phyloP scores from a whole-genome alignment of 2,888 invertebrate genomes.

The Euspilapteryx auroguttella region DNA sequence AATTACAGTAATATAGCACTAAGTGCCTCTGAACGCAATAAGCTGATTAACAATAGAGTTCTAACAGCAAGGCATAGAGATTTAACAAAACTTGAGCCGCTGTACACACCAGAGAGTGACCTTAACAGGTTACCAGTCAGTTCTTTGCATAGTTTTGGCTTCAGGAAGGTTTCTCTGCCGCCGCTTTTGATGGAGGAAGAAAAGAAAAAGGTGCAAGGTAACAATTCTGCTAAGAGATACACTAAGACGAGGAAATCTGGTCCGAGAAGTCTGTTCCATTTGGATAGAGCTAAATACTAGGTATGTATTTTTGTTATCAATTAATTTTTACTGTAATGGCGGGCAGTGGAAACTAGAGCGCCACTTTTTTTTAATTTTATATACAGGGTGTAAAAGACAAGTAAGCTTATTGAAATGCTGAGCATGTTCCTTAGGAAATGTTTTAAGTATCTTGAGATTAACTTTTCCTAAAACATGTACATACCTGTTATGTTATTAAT shows the following conservation, averaged over 20 bases:
- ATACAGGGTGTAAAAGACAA: no score
- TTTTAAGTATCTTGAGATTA: no score
- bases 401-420: no score
- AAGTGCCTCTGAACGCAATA: constrained; percentile 30
- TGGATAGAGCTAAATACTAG: constrained; percentile 17
- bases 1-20: constrained; percentile 24
- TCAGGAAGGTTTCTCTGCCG: constrained; percentile 44
- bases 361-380: no score
- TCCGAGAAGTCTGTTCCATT: constrained; percentile 17
- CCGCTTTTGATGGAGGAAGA: constrained; percentile 45
- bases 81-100: constrained; percentile 28
- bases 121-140: constrained; percentile 15
- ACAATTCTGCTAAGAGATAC: constrained; percentile 30
- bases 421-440: no score
- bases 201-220: constrained; percentile 22
- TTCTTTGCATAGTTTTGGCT: constrained; percentile 7
- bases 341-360: no score
- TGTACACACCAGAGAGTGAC: constrained; percentile 24
- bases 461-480: no score
- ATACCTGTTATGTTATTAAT: no score
- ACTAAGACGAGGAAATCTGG: constrained; percentile 17
- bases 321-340: no score
- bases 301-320: neutral
- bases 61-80: constrained; percentile 41
- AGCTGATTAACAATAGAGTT: constrained; percentile 24